Evolutionary conservation across 2,888 invertebrate species (phyloP), one percentile per base, ranked within the genome.

Genomic region (Leptinotarsa juncta): DNA sequence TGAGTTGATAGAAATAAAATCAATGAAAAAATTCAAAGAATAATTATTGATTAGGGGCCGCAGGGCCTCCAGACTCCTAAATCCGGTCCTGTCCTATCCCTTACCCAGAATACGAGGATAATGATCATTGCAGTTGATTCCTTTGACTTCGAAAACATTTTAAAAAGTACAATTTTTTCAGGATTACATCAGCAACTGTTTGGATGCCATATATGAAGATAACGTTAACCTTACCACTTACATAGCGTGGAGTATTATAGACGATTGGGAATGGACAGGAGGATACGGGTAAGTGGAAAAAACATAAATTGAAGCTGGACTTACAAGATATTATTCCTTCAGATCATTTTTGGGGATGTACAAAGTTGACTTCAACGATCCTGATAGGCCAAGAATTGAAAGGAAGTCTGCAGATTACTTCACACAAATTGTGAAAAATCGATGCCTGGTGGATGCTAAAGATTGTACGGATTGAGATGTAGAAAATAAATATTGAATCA

Each of bases 331-430:
- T 42, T 42, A 3, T 42, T 42, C 7, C 2, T 10, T 42, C 42
- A 78, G 78, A 16, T 75, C 78, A 57, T 73, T 77, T 57, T 72
- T 78, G 72, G 78, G 78, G 50, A 78, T 78, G 78, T 78, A 78
- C 69, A 71, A 71, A 55, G 78, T 78, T 20, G 75, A 78, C 55
- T 78, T 78, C 57, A 77, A 75, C n/a, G 78, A 78, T 70, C 78
- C 78, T 1, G 71, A 72, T 12, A 78, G 78, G 20, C 73, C 78
- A 49, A 77, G 78, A 57, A 78, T 75, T 48, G 75, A 76, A 32
- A 73, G 77, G 50, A 73, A 73, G 50, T 78, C 78, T 50, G 78
- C 76, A 0, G 70, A 67, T 48, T 78, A 75, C 32, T 78, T 78
- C 65, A 78, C 78, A 7, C 60, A 74, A 49, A 72, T 78, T 20